Evolutionary conservation across 2,113 vertebrate species (phyloP).

Genomic region (Phoxinus phoxinus): DNA sequence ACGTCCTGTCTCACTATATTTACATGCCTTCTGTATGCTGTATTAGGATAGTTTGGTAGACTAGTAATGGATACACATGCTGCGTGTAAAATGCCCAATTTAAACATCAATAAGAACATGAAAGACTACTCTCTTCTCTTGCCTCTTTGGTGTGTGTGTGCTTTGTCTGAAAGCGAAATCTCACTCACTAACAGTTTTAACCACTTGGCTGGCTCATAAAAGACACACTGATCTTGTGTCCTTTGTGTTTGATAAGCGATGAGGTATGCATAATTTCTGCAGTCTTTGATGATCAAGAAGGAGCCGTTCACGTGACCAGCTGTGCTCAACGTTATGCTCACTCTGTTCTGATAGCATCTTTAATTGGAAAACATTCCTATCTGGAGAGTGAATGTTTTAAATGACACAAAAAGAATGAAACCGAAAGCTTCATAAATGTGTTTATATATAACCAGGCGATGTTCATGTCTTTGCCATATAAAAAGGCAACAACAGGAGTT

Average conservation of each 20-base stretch:
- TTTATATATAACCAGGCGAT: background rate
- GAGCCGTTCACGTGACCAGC: background rate
- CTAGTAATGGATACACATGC: conserved; percentile 27
- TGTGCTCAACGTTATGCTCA: background rate
- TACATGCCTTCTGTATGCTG: background rate
- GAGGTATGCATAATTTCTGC: conserved; percentile 1
- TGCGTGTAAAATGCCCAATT: conserved; percentile 42
- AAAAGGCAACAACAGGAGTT: background rate
- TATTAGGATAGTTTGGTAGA: conserved; percentile 2
- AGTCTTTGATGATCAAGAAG: conserved; percentile 35
- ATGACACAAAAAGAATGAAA: background rate
- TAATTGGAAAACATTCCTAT: background rate
- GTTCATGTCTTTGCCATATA: background rate
- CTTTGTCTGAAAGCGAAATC: conserved; percentile 2
- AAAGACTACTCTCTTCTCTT: conserved; percentile 33
- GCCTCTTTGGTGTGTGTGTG: conserved; percentile 6
- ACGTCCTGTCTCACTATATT: background rate
- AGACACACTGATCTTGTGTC: background rate
- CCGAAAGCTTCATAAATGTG: background rate
- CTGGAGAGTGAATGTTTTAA: background rate
- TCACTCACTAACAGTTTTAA: conserved; percentile 17
- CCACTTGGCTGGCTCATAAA: conserved; percentile 21
- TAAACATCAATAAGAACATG: conserved; percentile 49
- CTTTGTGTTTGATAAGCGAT: conserved; percentile 26
- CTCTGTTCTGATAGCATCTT: background rate